Base-by-base conservation (phyloP, 1,140 invertebrate species). In the Drosophila ironensis region DNA sequence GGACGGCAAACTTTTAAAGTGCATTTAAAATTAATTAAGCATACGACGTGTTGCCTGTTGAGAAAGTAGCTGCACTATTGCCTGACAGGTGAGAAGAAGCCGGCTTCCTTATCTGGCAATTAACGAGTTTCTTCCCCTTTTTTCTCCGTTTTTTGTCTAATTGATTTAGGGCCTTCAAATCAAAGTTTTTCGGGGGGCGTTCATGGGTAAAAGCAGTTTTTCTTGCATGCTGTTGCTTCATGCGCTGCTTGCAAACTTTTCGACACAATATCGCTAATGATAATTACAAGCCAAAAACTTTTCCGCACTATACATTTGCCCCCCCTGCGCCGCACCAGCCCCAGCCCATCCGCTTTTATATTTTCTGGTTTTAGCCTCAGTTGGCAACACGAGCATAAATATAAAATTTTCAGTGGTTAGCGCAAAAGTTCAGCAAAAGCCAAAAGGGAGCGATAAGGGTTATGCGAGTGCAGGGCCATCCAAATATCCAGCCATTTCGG, bases 11-110 rank as follows among this genome's bases (percentile, higher is more conserved):
- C 76, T 87, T 76, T 73, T 81, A 86, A 81, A 87, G 76, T 76
- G 72, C 72, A 87, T 87, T 87, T 87, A 87, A 87, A 87, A 77
- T 87, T 87, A 87, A 87, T 87, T 87, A 87, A 71, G 81, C 73
- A 78, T 71, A 61, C 72, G 57, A 63, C 68, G 72, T 52, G 78
- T 77, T 75, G 60, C 47, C 50, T 44, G 51, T 33, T 28, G 22
- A 22, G 17, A 48, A 59, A 3, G 28, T 30, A 40, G 59, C n/a
- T n/a, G n/a, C n/a, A n/a, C n/a, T 37, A 47, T 64, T 19, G 54
- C 35, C 60, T 59, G 54, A 61, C 54, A 27, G 63, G 28, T 28
- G n/a, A 30, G 56, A 25, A 72, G 54, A 60, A 60, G 8, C 14
- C 3, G 22, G 8, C 33, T 24, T 24, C 57, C 63, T 64, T 64